A percentile compares a stretch with the other conserved stretches of the same genome.
phyloP scores from a whole-genome alignment of 2,113 vertebrate species.

The Regulus satrapa region DNA sequence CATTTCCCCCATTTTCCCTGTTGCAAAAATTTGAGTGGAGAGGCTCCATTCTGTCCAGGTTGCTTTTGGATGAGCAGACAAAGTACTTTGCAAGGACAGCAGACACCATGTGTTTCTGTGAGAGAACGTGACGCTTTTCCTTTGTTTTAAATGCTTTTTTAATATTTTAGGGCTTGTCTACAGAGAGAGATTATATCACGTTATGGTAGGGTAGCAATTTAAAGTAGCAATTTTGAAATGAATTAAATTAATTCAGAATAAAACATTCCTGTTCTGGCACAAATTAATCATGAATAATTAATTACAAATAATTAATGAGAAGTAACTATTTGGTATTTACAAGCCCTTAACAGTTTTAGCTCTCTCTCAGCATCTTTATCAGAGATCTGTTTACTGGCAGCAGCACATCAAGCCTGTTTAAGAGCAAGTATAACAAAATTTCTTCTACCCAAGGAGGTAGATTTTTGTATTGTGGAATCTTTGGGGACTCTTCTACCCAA shows the following conservation, averaged over 20 bases:
- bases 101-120: neutral
- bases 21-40: neutral
- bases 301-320: slow-evolving; percentile 59
- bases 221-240: slow-evolving; percentile 59
- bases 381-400: slow-evolving; percentile 8
- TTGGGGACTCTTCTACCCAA: neutral
- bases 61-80: neutral
- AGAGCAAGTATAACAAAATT: no score
- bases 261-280: slow-evolving; percentile 56
- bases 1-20: neutral
- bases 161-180: slow-evolving; percentile 61
- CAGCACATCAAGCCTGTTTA: neutral
- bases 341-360: slow-evolving; percentile 38
- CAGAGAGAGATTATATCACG: slow-evolving; percentile 54
- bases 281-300: slow-evolving; percentile 68
- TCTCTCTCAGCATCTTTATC: neutral
- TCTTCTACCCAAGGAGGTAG: no score
- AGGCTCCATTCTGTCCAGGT: slow-evolving; percentile 12
- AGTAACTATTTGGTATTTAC: slow-evolving; percentile 56
- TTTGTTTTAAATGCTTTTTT: slow-evolving; percentile 62
- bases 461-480: neutral
- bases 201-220: slow-evolving; percentile 55
- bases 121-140: neutral
- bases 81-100: neutral
- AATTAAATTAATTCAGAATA: slow-evolving; percentile 64